These are phyloP conservation scores for Desmodus rotundus DNA, from an alignment of 2,113 vertebrate species.

Conservation along the genomic window DNA sequence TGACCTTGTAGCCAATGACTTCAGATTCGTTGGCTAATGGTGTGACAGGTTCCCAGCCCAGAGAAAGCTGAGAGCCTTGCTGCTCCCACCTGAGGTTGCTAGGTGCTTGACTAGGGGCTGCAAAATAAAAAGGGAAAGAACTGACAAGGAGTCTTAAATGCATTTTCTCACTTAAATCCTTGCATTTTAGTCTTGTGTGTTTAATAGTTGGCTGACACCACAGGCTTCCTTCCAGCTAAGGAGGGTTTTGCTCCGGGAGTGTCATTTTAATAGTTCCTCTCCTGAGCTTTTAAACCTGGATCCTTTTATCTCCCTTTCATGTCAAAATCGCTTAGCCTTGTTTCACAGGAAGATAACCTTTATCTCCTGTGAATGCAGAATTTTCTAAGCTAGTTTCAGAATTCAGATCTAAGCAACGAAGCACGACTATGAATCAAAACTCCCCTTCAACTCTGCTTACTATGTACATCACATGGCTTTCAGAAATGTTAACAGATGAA, in stretches of 20 bases:
- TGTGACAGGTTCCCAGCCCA: conserved; percentile 93
- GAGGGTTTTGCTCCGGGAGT: conserved; percentile 18
- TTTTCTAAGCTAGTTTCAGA: conserved; percentile 53
- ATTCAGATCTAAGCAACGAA: conserved; percentile 57
- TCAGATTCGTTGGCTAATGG: conserved; percentile 93
- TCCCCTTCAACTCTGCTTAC: not conserved
- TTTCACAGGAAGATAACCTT: conserved; percentile 69
- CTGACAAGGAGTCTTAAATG: not conserved
- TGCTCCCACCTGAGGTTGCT: conserved; percentile 93
- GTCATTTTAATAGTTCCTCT: conserved; percentile 63
- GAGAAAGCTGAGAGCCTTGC: conserved; percentile 91
- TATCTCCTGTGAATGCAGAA: conserved; percentile 56
- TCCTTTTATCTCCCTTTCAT: conserved; percentile 66
- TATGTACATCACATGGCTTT: not conserved
- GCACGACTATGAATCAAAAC: conserved; percentile 35
- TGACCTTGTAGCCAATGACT: conserved; percentile 96
- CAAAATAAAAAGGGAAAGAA: conserved; percentile 22
- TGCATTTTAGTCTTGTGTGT: not conserved
- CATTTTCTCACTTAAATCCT: conserved; percentile 2
- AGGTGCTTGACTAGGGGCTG: conserved; percentile 93
- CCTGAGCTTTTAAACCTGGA: conserved; percentile 55
- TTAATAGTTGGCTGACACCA: not conserved
- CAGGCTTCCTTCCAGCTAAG: not conserved
- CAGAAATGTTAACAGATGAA: not conserved
- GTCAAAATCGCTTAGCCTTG: conserved; percentile 60